Evolutionary conservation across 2,888 invertebrate genomes (phyloP), one percentile per base, ranked within the genome.

Genomic region (Dascillus cervinus): DNA sequence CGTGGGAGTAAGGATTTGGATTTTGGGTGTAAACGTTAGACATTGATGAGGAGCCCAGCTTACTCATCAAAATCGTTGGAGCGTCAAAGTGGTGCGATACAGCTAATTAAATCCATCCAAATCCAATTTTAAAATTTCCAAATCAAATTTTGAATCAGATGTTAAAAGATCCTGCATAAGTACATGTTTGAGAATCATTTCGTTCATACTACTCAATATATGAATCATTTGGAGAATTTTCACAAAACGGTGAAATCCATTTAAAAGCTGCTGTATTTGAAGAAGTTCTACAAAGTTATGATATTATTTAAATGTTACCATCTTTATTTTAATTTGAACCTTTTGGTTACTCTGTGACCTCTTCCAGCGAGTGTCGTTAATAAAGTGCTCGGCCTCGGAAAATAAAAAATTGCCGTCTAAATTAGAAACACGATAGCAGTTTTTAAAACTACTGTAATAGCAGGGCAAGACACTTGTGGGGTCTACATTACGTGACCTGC

Each of bases 281-380:
- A 17, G 4, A 6, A 6, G 8, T 6, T 8, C 4, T 17, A 6
- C 5, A 17, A 17, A 6, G 4, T n/a, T n/a, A n/a, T 17, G 17
- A 6, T 8, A 6, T 17, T 17, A 17, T n/a, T n/a, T n/a, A n/a
- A n/a, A n/a, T n/a, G 30, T 30, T 35, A 35, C 35, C 26, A 21
- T 34, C 38, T 31, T 34, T 38, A 15, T 26, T 27, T 11, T 42
- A 35, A 13, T 40, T 26, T 11, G 39, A 14, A 22, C 38, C 45
- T 3, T 41, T 73, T 62, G 19, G 70, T 69, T 36, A 73, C 67
- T 37, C 72, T 64, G 50, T 74, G 71, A 32, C 71, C 65, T 13
- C 66, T 61, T 44, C 60, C 63, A 9, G 69, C 69, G 19, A 74
- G 55, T 43, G 69, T 69, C 25, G 65, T 62, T 43, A 73, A 60